Percentiles rank a stretch among this genome's conserved stretches.
Evolutionary conservation across 2,888 invertebrate species (phyloP).

Genomic region (Sarcophaga carnaria): DNA sequence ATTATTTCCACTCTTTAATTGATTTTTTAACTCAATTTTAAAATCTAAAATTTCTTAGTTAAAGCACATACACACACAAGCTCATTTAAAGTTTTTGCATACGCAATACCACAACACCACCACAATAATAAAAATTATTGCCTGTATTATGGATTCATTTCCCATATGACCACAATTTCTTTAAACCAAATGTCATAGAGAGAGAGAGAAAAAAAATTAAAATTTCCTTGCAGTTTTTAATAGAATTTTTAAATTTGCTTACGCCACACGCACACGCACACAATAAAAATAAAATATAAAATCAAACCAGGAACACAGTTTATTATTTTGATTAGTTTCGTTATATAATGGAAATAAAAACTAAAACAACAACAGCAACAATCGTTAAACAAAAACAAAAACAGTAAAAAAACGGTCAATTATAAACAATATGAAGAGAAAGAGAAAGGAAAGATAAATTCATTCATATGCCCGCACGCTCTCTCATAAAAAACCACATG

Average conservation of each 20-base stretch:
- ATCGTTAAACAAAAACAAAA: background rate
- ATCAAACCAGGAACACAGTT: background rate
- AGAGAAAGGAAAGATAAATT: background rate
- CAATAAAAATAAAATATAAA: constrained; percentile 6
- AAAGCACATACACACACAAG: no score
- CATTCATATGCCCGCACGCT: no score
- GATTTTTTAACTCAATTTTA: no score
- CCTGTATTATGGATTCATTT: no score
- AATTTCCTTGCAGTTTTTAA: background rate
- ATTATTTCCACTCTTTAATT: no score
- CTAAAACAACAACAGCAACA: constrained; percentile 25
- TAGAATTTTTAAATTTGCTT: constrained; percentile 20
- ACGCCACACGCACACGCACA: background rate
- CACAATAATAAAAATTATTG: no score
- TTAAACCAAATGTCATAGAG: no score
- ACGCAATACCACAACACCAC: no score
- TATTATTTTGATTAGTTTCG: background rate
- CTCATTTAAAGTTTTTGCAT: no score
- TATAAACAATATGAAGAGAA: background rate
- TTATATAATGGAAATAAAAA: background rate
- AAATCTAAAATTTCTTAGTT: no score
- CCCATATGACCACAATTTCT: no score
- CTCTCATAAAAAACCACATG: constrained; percentile 43
- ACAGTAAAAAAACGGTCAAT: constrained; percentile 11
- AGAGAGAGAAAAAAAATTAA: no score